phyloP scores from a whole-genome alignment of 2,888 invertebrate genomes.

The Pediacus dermestoides region DNA sequence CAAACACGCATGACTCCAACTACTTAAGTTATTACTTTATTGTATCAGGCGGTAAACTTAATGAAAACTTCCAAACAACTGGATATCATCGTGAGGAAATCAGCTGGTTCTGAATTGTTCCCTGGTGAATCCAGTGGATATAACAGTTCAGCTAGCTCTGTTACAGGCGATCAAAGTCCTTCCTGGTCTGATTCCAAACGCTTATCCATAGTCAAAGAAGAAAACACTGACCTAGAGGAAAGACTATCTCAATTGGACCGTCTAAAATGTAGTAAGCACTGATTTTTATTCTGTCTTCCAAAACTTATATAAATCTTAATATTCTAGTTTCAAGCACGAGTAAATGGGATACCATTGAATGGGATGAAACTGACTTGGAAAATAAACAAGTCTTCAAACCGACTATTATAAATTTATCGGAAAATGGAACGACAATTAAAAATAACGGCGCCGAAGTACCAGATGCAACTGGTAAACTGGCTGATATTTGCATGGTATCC shows the following conservation, averaged over 20 bases:
- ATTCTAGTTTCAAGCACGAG: conserved; percentile 26
- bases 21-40: too few relatives aligned
- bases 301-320: too few relatives aligned
- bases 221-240: conserved; percentile 61
- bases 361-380: conserved; percentile 62
- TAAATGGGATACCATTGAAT: conserved; percentile 48
- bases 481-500: conserved; percentile 42
- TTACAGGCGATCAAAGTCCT: conserved; percentile 69
- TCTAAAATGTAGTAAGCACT: conserved; percentile 23
- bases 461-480: too few relatives aligned
- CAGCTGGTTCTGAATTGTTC: conserved; percentile 74
- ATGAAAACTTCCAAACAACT: conserved; percentile 76
- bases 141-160: conserved; percentile 79
- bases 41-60: conserved; percentile 68
- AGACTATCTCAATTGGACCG: conserved; percentile 43
- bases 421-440: conserved; percentile 68
- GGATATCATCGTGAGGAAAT: conserved; percentile 72
- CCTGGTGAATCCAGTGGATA: conserved; percentile 81
- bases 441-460: conserved; percentile 51
- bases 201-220: conserved; percentile 71
- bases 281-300: background rate
- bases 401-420: conserved; percentile 70
- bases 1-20: too few relatives aligned
- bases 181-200: conserved; percentile 65
- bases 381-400: conserved; percentile 60